Evolutionary conservation across 2,797 vertebrate species (phyloP), one percentile per base, ranked within the genome.

Genomic region (Euphonia xanthogaster): DNA sequence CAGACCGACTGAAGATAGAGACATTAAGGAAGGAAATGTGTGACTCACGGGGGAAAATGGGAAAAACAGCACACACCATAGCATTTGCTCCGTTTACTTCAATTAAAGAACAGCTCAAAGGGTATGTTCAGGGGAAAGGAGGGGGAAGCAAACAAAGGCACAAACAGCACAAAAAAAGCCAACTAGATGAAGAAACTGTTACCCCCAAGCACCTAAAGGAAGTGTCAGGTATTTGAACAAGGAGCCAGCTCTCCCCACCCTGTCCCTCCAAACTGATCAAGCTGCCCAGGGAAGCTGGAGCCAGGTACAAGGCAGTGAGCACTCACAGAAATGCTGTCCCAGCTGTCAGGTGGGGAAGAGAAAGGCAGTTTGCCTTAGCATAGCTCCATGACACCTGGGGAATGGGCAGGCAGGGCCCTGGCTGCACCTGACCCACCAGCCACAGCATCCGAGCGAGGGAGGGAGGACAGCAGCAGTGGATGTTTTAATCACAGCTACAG

Each of bases 101-200:
- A 97, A 97, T 97, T 98, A 97, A 96, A 95, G 94, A 97, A 96
- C 93, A 95, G 93, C 96, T 97, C 97, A 97, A 97, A 97, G 97
- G 96, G 90, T 98, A 96, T 94, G 97, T 89, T 96, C 83, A 86
- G 86, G 78, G 95, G 89, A 82, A 93, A 93, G 86, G 94, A 94
- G 91, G 57, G 68, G 57, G 83, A 96, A 92, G 66, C 31, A 93
- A 93, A 94, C 83, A 95, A 93, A 95, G 91, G 70, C 44, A 93
- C 33, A 86, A 90, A 84, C 79, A 75, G 79, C 82, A 90, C 71
- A 6, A 28, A 47, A 61, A 57, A 61, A 67, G 68, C 45, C 76
- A 90, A 83, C 28, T 66, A 93, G 92, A 96, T 79, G 74, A 94
- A 96, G 77, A 37, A 71, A 95, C 71, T 88, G 88, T 95, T 95